Evolutionary conservation across 2,113 vertebrate species (phyloP).

Genomic region (Pyrgilauda ruficollis): DNA sequence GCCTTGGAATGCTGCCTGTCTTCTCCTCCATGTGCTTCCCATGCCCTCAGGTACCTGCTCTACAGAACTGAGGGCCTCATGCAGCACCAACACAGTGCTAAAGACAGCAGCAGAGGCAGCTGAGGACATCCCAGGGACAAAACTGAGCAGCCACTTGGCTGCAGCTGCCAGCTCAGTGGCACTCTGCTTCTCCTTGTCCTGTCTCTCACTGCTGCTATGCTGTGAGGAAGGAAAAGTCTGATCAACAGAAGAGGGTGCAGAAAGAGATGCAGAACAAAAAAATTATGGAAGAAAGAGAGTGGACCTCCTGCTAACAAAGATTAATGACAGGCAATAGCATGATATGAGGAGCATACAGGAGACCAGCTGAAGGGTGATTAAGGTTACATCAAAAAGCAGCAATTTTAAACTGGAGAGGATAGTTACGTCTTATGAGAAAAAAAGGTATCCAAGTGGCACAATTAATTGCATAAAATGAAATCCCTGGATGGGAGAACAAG

Average conservation of each 20-base stretch:
- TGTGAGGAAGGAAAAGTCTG: background rate
- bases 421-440: background rate
- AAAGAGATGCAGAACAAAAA: background rate
- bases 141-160: background rate
- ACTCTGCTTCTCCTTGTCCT: background rate
- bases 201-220: fast-evolving
- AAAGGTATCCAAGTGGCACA: background rate
- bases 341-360: background rate
- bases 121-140: background rate
- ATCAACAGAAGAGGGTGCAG: background rate
- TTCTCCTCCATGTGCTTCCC: background rate
- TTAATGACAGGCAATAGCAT: background rate
- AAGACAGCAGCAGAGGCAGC: background rate
- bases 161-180: background rate
- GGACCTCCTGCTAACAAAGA: background rate
- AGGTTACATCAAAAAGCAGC: background rate
- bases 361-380: background rate
- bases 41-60: fast-evolving
- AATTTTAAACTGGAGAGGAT: background rate
- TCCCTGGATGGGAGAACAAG: background rate
- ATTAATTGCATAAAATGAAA: background rate
- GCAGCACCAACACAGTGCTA: background rate
- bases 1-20: background rate
- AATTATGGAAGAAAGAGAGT: background rate
- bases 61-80: fast-evolving